phyloP scores from a whole-genome alignment of 1,140 invertebrate species.

The Drosophila kohkoa region DNA sequence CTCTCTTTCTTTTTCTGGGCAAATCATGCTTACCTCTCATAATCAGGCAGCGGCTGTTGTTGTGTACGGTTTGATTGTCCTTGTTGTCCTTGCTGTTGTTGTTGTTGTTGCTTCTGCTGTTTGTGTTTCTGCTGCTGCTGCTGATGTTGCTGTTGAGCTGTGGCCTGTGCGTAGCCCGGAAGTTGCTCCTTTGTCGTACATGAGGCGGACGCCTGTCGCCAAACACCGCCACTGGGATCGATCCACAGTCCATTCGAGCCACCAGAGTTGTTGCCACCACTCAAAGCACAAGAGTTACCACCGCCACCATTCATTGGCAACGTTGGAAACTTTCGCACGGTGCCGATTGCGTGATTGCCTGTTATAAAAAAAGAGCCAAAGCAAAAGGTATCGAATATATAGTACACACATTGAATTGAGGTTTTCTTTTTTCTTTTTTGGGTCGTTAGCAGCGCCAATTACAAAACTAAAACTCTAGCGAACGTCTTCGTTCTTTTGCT shows the following conservation, averaged over 20 bases:
- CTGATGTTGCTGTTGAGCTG: conserved; percentile 67
- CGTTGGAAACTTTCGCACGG: conserved; percentile 85
- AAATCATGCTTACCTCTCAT: conserved; percentile 80
- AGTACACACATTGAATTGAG: conserved; percentile 22
- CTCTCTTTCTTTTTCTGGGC: background rate
- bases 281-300: conserved; percentile 20
- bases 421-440: background rate
- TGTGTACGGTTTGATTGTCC: conserved; percentile 56
- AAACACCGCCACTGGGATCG: conserved; percentile 82
- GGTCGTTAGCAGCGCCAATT: conserved; percentile 53
- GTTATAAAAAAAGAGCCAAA: conserved; percentile 62
- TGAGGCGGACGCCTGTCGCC: conserved; percentile 48
- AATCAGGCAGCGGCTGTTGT: conserved; percentile 78
- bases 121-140: conserved; percentile 49
- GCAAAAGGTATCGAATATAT: conserved; percentile 30
- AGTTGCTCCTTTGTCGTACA: conserved; percentile 83
- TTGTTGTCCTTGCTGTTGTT: conserved; percentile 53
- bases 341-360: conserved; percentile 85
- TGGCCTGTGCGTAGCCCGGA: conserved; percentile 84
- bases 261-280: conserved; percentile 65
- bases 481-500: conserved; percentile 1
- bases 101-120: conserved; percentile 40
- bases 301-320: conserved; percentile 78
- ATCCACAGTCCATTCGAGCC: conserved; percentile 80
- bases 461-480: conserved; percentile 35